Percentiles rank a stretch among this genome's conserved stretches.
phyloP scores from a whole-genome alignment of 1,140 invertebrate genomes.

The Drosophila eugracilis region DNA sequence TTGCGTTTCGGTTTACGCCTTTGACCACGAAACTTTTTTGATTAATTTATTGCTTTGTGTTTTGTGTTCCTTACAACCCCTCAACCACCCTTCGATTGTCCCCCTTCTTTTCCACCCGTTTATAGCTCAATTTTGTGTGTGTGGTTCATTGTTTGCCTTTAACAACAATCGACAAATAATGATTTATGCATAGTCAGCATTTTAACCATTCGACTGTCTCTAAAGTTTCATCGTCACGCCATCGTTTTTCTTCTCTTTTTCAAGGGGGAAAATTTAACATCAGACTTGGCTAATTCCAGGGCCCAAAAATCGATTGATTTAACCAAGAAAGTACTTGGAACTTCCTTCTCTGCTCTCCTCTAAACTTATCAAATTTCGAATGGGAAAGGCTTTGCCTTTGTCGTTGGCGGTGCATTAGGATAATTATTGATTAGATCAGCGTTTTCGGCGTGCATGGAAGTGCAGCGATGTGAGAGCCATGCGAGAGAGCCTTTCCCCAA shows the following conservation, averaged over 20 bases:
- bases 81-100: too few relatives aligned
- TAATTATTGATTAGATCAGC: conserved; percentile 40
- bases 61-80: too few relatives aligned
- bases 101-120: too few relatives aligned
- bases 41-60: conserved; percentile 46
- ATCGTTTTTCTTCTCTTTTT: too few relatives aligned
- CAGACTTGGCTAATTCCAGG: background rate
- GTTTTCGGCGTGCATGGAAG: conserved; percentile 1
- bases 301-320: background rate
- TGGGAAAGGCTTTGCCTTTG: background rate
- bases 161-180: conserved; percentile 53
- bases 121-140: conserved; percentile 4
- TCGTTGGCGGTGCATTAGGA: conserved; percentile 11
- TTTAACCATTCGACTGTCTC: conserved; percentile 15
- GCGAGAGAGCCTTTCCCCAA: conserved; percentile 1
- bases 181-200: conserved; percentile 46
- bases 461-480: conserved; percentile 18
- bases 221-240: conserved; percentile 12
- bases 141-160: conserved; percentile 29
- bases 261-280: background rate
- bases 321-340: background rate
- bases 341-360: background rate
- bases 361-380: conserved; percentile 10
- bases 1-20: conserved; percentile 47
- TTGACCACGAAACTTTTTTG: conserved; percentile 47